Base-by-base conservation (phyloP, 2,113 vertebrate species). In the Pampusana beccarii region DNA sequence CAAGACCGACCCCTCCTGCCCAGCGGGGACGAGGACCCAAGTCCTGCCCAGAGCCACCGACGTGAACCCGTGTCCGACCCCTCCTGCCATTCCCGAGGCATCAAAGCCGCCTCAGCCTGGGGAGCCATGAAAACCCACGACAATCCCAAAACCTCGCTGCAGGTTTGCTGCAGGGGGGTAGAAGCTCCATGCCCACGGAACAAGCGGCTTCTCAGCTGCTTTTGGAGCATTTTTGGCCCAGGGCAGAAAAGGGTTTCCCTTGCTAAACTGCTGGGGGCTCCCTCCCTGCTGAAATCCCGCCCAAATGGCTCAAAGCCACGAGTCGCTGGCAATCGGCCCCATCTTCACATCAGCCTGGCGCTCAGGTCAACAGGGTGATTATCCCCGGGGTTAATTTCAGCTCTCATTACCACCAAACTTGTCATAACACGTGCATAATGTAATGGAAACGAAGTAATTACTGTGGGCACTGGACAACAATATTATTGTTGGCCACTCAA, bases 291-390 rank as follows among this genome's bases (percentile, higher is more conserved):
- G 16, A 28, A 33, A 31, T 16, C 20, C n/a, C 28, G 28, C 18
- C 34, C 25, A 9, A 17, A 29, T 40, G 40, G 34, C 18, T 2
- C 19, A 7, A 25, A n/a, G 21, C 36, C 25, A 6, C 24, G 12
- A 15, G 5, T 9, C 4, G 1, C n/a, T 1, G 16, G 12, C 8
- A 3, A 13, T 18, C 66, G 14, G 80, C 53, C 38, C 44, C 4
- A 5, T 3, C 51, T 4, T 3, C 24, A 8, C 65, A 24, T 17
- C 44, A 34, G 14, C 44, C 33, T 5, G 1, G 21, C 1, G 2
- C 42, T n/a, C 16, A 3, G 58, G 31, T 23, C 87, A 50, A 6
- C 8, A 2, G 28, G 28, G 36, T 11, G 13, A n/a, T 83, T 57
- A 69, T 4, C 54, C 40, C 48, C 1, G 0, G 28, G 17, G 16